phyloP scores from a whole-genome alignment of 2,797 vertebrate genomes.

The Cheirogaleus major region DNA sequence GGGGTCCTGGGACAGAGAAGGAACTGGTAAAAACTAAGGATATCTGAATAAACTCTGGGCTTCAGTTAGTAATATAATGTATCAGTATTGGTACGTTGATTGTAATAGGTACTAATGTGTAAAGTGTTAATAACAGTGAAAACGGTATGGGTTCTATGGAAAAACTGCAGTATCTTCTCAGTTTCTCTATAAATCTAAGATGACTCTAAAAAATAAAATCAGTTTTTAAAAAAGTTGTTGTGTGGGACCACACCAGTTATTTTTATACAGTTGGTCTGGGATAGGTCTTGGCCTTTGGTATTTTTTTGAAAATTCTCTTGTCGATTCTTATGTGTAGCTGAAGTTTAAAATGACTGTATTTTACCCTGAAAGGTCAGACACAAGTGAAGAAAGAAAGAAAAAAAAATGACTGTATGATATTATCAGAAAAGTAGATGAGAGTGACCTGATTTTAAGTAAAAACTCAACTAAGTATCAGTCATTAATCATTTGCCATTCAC shows the following conservation, averaged over 20 bases:
- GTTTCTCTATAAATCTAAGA: neutral
- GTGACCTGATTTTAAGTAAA: neutral
- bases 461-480: neutral
- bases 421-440: neutral
- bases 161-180: neutral
- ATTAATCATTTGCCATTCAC: neutral
- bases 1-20: neutral
- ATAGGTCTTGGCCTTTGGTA: neutral
- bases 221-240: neutral
- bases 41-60: neutral
- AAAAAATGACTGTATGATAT: neutral
- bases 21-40: neutral
- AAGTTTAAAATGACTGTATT: neutral
- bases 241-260: neutral
- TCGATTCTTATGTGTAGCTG: neutral
- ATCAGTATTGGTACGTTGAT: too few relatives aligned
- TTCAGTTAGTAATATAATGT: neutral
- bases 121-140: neutral
- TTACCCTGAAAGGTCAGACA: too few relatives aligned
- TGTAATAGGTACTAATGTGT: neutral
- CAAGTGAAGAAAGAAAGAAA: too few relatives aligned
- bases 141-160: neutral
- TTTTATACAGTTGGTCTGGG: neutral
- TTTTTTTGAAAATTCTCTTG: neutral
- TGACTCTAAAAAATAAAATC: neutral